phyloP scores from a whole-genome alignment of 2,888 invertebrate genomes.

The Aleiodes alternator region DNA sequence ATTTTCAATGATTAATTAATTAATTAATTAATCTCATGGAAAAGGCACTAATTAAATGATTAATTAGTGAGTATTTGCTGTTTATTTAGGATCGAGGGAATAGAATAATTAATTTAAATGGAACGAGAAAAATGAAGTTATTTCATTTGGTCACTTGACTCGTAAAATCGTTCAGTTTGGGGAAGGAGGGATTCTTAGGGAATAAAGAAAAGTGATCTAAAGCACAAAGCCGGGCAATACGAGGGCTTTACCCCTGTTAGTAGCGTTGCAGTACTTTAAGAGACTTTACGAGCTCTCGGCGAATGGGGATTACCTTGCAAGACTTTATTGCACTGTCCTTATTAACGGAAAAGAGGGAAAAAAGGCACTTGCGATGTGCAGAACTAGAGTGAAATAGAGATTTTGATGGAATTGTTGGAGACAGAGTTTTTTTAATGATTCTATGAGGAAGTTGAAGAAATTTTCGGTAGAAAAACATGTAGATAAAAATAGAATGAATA shows the following conservation, averaged over 20 bases:
- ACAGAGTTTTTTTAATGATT: no score
- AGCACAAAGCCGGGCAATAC: conserved; percentile 37
- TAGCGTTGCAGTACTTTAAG: conserved; percentile 57
- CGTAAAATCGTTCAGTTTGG: not conserved
- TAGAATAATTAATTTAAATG: no score
- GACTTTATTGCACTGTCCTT: conserved; percentile 65
- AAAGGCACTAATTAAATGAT: no score
- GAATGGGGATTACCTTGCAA: conserved; percentile 70
- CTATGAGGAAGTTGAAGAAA: no score
- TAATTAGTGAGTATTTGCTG: no score
- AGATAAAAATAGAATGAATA: no score
- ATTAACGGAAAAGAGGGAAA: conserved; percentile 51
- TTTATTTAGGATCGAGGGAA: no score
- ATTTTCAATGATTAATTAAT: no score
- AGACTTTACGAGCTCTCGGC: conserved; percentile 62
- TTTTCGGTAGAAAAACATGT: no score
- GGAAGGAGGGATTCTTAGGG: not conserved
- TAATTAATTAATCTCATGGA: no score
- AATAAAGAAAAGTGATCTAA: conserved; percentile 6
- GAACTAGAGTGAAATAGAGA: not conserved
- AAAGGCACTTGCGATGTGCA: conserved; percentile 31
- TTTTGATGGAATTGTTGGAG: no score
- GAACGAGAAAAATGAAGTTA: no score
- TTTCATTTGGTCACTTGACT: not conserved
- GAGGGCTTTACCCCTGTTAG: conserved; percentile 49